These are phyloP conservation scores for Xylota segnis DNA, from an alignment of 2,888 invertebrate genomes.

Conservation along the genomic window DNA sequence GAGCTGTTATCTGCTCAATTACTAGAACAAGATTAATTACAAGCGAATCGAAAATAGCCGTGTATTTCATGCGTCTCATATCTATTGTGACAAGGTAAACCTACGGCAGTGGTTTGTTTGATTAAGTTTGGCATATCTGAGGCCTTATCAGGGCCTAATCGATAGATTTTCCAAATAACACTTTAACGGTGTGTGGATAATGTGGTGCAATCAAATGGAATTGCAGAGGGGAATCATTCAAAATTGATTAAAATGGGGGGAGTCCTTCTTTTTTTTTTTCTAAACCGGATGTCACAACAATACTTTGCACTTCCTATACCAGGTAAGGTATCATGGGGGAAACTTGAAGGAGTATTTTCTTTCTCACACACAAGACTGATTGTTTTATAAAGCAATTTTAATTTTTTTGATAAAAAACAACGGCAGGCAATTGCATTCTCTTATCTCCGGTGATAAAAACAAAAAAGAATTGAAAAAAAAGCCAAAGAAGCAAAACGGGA, in stretches of 20 bases:
- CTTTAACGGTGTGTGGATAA: constrained; percentile 7
- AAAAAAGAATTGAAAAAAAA: constrained; percentile 34
- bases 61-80: constrained; percentile 45
- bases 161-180: constrained; percentile 30
- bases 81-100: constrained; percentile 20
- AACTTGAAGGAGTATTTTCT: background rate
- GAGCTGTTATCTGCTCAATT: constrained; percentile 67
- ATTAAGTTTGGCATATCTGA: constrained; percentile 15
- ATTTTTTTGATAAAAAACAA: constrained; percentile 47
- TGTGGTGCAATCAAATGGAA: background rate
- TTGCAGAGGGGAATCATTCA: background rate
- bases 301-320: background rate
- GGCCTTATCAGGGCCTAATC: constrained; percentile 32
- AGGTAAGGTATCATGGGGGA: background rate
- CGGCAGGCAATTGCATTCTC: constrained; percentile 43
- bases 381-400: constrained; percentile 17
- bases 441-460: constrained; percentile 61
- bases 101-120: background rate
- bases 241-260: background rate
- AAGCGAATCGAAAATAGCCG: constrained; percentile 48
- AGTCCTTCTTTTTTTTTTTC: background rate
- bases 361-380: background rate
- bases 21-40: constrained; percentile 70
- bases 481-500: constrained; percentile 1
- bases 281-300: background rate